Percentiles rank a stretch among this genome's conserved stretches.
Evolutionary conservation across 2,113 vertebrate genomes (phyloP).

Genomic region (Chamaetylas fuelleborni): DNA sequence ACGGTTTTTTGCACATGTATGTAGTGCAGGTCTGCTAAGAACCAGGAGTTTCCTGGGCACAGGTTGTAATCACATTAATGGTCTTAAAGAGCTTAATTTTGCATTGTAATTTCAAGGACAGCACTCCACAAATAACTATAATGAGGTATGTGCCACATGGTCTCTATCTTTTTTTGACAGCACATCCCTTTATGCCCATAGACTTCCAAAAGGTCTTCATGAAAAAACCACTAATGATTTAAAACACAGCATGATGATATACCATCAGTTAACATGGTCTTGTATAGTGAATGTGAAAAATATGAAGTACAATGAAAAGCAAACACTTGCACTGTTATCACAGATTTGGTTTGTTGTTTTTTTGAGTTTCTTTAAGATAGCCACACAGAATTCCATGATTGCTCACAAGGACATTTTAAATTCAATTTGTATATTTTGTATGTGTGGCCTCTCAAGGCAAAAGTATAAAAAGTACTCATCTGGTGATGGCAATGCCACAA

Average conservation of each 20-base stretch:
- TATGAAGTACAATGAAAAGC: background rate
- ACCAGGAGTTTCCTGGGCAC: background rate
- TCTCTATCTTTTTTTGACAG: background rate
- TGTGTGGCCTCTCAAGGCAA: too few relatives aligned
- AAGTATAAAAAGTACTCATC: too few relatives aligned
- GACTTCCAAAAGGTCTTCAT: background rate
- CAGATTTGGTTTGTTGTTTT: background rate
- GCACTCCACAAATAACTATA: background rate
- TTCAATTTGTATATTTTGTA: background rate
- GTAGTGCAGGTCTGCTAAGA: background rate
- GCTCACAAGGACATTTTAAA: background rate
- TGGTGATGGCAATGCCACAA: too few relatives aligned
- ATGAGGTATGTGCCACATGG: background rate
- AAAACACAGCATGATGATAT: background rate
- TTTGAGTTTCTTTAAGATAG: background rate
- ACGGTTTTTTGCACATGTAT: background rate
- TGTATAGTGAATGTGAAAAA: background rate
- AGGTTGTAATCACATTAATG: background rate
- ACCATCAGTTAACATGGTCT: background rate
- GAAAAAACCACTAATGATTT: background rate
- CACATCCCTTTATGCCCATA: background rate
- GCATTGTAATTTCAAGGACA: slow-evolving; percentile 3
- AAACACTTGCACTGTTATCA: background rate
- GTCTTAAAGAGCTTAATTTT: background rate
- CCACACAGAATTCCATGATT: background rate